Base-by-base conservation (phyloP, 2,888 invertebrate genomes). In the Lepidonotus clava region DNA sequence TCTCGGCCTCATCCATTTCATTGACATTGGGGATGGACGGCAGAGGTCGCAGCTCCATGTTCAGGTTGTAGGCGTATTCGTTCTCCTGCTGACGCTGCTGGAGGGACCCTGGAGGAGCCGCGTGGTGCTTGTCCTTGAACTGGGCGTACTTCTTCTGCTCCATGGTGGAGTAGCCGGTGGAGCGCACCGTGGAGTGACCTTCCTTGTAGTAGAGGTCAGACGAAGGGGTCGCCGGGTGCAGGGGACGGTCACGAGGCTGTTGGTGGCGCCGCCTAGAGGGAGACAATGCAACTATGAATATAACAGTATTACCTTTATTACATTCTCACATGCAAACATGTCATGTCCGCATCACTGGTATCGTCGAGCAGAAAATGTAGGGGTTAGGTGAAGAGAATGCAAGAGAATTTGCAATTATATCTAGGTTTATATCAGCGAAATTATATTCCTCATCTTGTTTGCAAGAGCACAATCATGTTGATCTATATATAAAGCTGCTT, bases 1-100 rank as follows among this genome's bases (percentile, higher is more conserved):
- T 85, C 28, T 83, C 84, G 56, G 71, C 28, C 18, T 86, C 84
- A 38, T 71, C 28, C 18, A 67, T 56, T 21, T 86, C 34, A n/a
- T 85, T 85, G 6, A 85, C 46, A 34, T 85, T 36, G 18, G 85
- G 85, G 5, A 85, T 71, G 34, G 85, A 85, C 8, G 85, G 85
- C 51, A 85, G 51, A 21, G 85, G 85, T 24, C 85, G 61, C 51
- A 85, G 85, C 66, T 84, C 84, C 84, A 84, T 66, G 84, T 84
- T 66, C 24, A 66, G 66, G 18, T 80, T 80, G 28, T 80, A 80
- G 11, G 80, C 80, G 24, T 80, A 80, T 14, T 80, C 80, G 28
- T 80, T 80, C 51, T 80, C 80, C 51, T 41, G 41, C 51, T 80
- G 80, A 6, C 51, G n/a, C 8, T 24, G 28, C 1, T 18, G 46